Evolutionary conservation across 2,113 vertebrate species (phyloP).

Genomic region (Gulo gulo): DNA sequence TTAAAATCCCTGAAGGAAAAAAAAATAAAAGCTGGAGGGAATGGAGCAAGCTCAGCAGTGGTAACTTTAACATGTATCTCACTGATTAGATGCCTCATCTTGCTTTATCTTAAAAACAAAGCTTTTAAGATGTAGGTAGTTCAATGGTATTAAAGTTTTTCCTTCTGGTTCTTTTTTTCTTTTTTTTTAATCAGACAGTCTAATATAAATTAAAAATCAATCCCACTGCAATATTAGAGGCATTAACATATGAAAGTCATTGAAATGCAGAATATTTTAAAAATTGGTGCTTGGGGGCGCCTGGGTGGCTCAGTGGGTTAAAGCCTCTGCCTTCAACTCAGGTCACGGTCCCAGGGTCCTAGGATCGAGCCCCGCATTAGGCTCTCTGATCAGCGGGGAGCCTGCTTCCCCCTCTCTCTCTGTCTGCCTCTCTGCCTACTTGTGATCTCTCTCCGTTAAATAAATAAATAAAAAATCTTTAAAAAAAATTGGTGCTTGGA

Average conservation of each 20-base stretch:
- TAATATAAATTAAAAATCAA: constrained; percentile 33
- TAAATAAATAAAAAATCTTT: too few species aligned
- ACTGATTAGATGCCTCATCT: neutral
- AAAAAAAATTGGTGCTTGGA: neutral
- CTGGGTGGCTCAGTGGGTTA: too few species aligned
- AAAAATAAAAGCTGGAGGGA: neutral
- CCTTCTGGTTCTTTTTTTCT: neutral
- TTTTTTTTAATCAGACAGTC: neutral
- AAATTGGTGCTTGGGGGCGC: neutral
- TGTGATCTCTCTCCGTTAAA: too few species aligned
- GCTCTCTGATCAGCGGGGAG: too few species aligned
- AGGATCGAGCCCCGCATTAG: too few species aligned
- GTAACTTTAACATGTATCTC: neutral
- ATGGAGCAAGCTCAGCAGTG: neutral
- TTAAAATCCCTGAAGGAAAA: neutral
- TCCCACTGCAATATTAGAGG: neutral
- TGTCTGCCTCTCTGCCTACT: too few species aligned
- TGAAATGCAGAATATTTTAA: constrained; percentile 6
- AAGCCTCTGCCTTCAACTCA: too few species aligned
- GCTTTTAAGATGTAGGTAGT: neutral
- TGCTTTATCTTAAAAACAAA: neutral
- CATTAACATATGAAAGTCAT: neutral
- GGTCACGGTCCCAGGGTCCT: too few species aligned
- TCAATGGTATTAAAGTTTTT: neutral
- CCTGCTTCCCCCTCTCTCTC: too few species aligned